phyloP scores from a whole-genome alignment of 2,888 invertebrate species.

The Dynastes grantii region DNA sequence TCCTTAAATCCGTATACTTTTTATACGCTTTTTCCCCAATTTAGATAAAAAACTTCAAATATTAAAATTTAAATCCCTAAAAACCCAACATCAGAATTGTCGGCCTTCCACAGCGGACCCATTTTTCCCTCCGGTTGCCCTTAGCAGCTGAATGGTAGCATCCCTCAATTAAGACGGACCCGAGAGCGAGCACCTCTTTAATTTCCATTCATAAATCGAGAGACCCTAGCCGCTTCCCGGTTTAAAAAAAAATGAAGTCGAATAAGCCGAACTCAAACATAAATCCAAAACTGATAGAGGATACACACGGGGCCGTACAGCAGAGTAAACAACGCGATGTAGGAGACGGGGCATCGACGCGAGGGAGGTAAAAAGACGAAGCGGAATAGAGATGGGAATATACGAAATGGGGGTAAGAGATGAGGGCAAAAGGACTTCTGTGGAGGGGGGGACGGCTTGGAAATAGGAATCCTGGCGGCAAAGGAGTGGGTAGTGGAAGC shows the following conservation, averaged over 20 bases:
- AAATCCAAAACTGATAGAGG: slow-evolving; percentile 59
- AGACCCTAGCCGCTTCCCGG: slow-evolving; percentile 39
- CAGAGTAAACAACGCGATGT: slow-evolving; percentile 60
- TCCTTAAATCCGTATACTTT: neutral
- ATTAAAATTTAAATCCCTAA: too few species aligned
- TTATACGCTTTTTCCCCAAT: slow-evolving; percentile 7
- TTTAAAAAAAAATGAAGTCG: slow-evolving; percentile 47
- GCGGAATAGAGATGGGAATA: slow-evolving; percentile 43
- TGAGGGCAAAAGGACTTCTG: slow-evolving; percentile 55
- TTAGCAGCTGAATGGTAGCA: slow-evolving; percentile 42
- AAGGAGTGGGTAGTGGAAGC: slow-evolving; percentile 62
- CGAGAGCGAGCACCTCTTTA: slow-evolving; percentile 44
- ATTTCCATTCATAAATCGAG: slow-evolving; percentile 47
- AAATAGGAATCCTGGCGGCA: slow-evolving; percentile 53
- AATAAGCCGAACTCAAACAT: slow-evolving; percentile 53
- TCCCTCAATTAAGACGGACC: slow-evolving; percentile 46
- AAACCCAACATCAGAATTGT: slow-evolving; percentile 38
- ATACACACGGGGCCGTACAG: slow-evolving; percentile 54
- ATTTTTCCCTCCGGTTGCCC: slow-evolving; percentile 45
- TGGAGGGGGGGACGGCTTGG: slow-evolving; percentile 52
- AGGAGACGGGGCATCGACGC: slow-evolving; percentile 37
- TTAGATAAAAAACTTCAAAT: slow-evolving; percentile 29
- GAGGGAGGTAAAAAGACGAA: slow-evolving; percentile 50
- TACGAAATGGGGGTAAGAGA: slow-evolving; percentile 55
- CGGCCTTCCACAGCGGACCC: slow-evolving; percentile 33